Conservation (phyloP, 2,797 vertebrate genomes). For the Columba guinea region DNA sequence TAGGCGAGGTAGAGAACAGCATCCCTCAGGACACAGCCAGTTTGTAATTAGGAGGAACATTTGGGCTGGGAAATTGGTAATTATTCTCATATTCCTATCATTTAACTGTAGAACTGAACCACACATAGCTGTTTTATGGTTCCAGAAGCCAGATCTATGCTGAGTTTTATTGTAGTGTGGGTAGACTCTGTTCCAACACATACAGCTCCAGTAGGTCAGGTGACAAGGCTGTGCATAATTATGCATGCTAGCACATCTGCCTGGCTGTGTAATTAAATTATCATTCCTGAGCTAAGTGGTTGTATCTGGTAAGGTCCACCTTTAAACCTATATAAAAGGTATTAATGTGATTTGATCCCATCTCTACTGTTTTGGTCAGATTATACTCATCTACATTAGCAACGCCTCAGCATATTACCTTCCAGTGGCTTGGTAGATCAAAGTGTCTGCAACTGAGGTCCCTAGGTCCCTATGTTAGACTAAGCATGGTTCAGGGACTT, state of each 20-base stretch:
- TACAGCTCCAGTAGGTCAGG: background rate
- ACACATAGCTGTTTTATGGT: background rate
- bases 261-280: background rate
- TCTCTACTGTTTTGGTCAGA: background rate
- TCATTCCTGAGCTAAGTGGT: background rate
- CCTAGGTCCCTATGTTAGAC: accelerated
- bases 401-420: background rate
- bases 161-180: background rate
- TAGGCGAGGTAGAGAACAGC: background rate
- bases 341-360: background rate
- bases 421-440: background rate
- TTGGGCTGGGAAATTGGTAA: background rate
- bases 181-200: background rate
- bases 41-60: constrained; percentile 11
- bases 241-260: background rate
- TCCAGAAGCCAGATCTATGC: background rate
- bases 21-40: background rate
- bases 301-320: background rate
- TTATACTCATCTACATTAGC: background rate
- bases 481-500: background rate
- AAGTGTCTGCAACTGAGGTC: background rate
- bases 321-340: background rate
- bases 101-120: background rate
- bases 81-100: background rate
- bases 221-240: background rate